Evolutionary conservation across 2,888 invertebrate genomes (phyloP).

Genomic region (Hesperia comma): DNA sequence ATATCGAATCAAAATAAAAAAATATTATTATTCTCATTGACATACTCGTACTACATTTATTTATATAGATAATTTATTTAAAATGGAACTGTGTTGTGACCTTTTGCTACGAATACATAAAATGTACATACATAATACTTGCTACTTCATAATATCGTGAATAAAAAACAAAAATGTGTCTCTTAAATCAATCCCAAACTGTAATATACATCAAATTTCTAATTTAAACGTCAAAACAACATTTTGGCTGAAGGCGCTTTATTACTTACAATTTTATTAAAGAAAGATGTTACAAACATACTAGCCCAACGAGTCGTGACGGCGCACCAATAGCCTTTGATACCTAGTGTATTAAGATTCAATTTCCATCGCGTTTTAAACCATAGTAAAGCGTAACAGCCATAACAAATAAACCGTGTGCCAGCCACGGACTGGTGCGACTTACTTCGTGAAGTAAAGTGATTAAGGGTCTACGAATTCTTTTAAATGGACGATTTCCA

Average conservation of each 20-base stretch:
- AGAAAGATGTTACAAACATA: conserved; percentile 41
- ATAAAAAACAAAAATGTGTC: neutral
- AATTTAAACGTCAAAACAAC: conserved; percentile 36
- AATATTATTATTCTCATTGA: no score
- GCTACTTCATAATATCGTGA: neutral
- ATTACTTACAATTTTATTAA: conserved; percentile 39
- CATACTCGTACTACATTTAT: no score
- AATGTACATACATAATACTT: neutral
- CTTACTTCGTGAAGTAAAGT: conserved; percentile 56
- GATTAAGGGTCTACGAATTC: conserved; percentile 53
- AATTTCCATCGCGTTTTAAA: neutral
- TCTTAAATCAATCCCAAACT: conserved; percentile 4
- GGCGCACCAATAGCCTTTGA: neutral
- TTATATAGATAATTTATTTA: no score
- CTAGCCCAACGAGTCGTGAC: conserved; percentile 16
- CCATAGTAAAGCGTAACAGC: conserved; percentile 4
- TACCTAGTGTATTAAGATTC: neutral
- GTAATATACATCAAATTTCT: conserved; percentile 17
- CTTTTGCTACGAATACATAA: neutral
- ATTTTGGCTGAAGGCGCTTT: conserved; percentile 30
- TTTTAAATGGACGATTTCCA: conserved; percentile 30
- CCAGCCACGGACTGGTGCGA: conserved; percentile 44
- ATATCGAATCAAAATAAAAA: no score
- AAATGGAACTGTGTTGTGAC: no score
- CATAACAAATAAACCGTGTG: conserved; percentile 43